Percentiles rank a stretch among this genome's conserved stretches.
Evolutionary conservation across 2,113 vertebrate species (phyloP).

Genomic region (Chroicocephalus ridibundus): DNA sequence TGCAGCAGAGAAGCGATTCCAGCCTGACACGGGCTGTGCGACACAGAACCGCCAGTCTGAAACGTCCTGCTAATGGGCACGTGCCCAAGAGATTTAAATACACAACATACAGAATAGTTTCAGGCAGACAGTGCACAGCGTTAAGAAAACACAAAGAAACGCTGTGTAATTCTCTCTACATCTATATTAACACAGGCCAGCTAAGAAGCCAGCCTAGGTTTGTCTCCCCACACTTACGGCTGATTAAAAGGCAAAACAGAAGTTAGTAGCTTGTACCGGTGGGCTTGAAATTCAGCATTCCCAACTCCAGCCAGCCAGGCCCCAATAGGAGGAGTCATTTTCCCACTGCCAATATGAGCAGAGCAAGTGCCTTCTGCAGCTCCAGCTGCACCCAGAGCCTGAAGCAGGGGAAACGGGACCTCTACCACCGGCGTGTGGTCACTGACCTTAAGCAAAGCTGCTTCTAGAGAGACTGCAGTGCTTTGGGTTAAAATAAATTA

Average conservation of each 20-base stretch:
- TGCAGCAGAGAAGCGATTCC: neutral
- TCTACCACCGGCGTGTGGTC: neutral
- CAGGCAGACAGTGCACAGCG: neutral
- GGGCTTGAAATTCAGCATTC: neutral
- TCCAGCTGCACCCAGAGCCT: neutral
- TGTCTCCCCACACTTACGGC: neutral
- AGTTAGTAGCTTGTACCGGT: neutral
- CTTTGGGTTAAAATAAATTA: neutral
- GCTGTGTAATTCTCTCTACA: neutral
- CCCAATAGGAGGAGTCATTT: neutral
- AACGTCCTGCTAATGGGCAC: rapidly evolving
- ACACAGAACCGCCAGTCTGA: neutral
- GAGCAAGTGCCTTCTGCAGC: rapidly evolving
- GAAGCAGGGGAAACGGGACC: neutral
- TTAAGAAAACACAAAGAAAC: neutral
- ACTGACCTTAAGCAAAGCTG: neutral
- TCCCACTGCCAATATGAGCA: neutral
- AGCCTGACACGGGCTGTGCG: neutral
- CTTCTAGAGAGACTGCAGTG: neutral
- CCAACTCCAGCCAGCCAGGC: neutral
- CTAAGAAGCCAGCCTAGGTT: neutral
- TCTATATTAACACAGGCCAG: neutral
- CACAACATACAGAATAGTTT: neutral
- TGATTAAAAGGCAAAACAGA: neutral
- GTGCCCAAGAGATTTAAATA: neutral